A percentile compares a stretch with the other conserved stretches of the same genome.
These are phyloP conservation scores for Nibea coibor DNA, from an alignment of 2,113 vertebrate genomes.

Conservation along the genomic window DNA sequence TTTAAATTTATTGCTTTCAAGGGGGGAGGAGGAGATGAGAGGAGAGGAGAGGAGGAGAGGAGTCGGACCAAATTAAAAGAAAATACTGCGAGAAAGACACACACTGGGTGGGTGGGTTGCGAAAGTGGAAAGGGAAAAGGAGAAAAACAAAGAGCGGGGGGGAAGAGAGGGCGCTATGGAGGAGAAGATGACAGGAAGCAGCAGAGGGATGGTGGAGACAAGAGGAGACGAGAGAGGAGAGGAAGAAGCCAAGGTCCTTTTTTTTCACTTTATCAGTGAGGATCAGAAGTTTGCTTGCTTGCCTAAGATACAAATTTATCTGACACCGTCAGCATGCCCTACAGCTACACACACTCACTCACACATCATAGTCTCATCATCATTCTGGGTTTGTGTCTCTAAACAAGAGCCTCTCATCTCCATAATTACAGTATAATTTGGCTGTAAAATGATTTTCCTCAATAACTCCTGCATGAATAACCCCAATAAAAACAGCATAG, in stretches of 20 bases:
- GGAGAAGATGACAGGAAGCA: slow-evolving; percentile 10
- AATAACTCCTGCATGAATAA: slow-evolving; percentile 78
- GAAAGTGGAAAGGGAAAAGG: too few species aligned
- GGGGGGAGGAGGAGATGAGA: neutral
- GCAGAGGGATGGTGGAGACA: slow-evolving; percentile 16
- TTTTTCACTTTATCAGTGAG: slow-evolving; percentile 52
- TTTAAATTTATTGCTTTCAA: slow-evolving; percentile 15
- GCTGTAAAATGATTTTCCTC: slow-evolving; percentile 79
- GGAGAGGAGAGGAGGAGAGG: neutral
- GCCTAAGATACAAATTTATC: slow-evolving; percentile 64
- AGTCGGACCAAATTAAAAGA: neutral
- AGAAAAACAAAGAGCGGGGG: neutral
- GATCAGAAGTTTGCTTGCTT: slow-evolving; percentile 71
- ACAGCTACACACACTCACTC: slow-evolving; percentile 38
- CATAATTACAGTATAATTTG: slow-evolving; percentile 82
- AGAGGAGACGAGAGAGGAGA: slow-evolving; percentile 24
- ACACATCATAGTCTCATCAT: slow-evolving; percentile 58
- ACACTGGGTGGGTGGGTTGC: too few species aligned
- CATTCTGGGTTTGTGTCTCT: slow-evolving; percentile 72
- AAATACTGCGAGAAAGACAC: neutral
- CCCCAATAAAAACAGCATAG: slow-evolving; percentile 71
- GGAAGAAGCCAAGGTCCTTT: slow-evolving; percentile 31
- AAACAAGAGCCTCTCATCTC: slow-evolving; percentile 80
- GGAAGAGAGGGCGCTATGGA: neutral
- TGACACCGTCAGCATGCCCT: slow-evolving; percentile 59